Evolutionary conservation across 2,113 vertebrate species (phyloP).

Genomic region (Mustelus asterias): DNA sequence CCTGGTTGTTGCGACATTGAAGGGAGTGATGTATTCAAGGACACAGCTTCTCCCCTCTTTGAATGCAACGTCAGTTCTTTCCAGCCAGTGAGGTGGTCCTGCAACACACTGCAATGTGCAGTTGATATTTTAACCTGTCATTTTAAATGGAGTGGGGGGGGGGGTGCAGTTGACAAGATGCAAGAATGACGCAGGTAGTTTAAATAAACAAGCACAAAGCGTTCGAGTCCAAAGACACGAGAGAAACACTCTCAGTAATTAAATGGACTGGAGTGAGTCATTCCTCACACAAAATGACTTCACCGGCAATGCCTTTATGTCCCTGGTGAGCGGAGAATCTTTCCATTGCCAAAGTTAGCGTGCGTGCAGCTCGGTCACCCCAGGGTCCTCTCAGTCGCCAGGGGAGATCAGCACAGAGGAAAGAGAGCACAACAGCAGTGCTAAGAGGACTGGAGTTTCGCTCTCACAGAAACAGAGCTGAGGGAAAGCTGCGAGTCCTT

Average conservation of each 20-base stretch:
- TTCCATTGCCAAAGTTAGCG: conserved; percentile 1
- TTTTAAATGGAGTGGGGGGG: neutral
- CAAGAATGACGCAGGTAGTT: neutral
- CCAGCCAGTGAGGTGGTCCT: neutral
- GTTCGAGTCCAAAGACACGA: neutral
- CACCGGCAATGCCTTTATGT: neutral
- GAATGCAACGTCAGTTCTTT: neutral
- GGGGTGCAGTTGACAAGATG: neutral
- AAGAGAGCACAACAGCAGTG: neutral
- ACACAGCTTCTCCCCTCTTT: too few species aligned
- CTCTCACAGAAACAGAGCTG: neutral
- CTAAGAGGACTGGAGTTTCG: neutral
- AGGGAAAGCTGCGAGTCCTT: neutral
- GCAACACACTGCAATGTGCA: neutral
- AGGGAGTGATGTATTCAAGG: neutral
- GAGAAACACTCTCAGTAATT: neutral
- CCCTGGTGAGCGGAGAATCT: neutral
- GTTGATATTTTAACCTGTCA: neutral
- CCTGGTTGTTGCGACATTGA: neutral
- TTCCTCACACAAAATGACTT: neutral
- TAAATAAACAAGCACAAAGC: neutral
- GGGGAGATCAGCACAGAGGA: neutral
- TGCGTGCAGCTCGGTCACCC: neutral
- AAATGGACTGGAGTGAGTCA: neutral
- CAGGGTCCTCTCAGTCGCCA: neutral